Percentiles rank a stretch among this genome's conserved stretches.
These are phyloP conservation scores for Clivina fossor DNA, from an alignment of 2,888 invertebrate species.

Conservation along the genomic window DNA sequence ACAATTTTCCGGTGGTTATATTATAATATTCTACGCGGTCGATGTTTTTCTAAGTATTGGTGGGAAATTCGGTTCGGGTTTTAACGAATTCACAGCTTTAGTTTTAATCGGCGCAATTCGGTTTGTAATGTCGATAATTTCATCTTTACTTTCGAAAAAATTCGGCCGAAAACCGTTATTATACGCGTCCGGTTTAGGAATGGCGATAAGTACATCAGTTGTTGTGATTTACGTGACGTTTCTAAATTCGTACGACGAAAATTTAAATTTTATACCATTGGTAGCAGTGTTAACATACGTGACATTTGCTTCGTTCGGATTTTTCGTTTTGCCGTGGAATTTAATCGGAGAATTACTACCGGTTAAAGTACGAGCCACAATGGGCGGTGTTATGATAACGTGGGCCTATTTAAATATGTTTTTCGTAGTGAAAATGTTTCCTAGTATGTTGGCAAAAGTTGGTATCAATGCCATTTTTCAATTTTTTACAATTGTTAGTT, in stretches of 20 bases:
- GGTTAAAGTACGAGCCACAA: slow-evolving; percentile 56
- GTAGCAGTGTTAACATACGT: slow-evolving; percentile 57
- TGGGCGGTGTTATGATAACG: slow-evolving; percentile 57
- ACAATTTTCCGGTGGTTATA: slow-evolving; percentile 61
- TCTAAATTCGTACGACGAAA: slow-evolving; percentile 39
- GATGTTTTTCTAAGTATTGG: slow-evolving; percentile 56
- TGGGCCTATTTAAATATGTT: slow-evolving; percentile 61
- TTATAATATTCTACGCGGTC: slow-evolving; percentile 61
- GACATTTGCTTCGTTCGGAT: slow-evolving; percentile 57
- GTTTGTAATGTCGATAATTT: slow-evolving; percentile 57
- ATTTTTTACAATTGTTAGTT: slow-evolving; percentile 53
- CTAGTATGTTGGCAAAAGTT: slow-evolving; percentile 51
- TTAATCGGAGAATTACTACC: slow-evolving; percentile 59
- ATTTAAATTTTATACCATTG: slow-evolving; percentile 51
- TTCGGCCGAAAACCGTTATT: slow-evolving; percentile 57
- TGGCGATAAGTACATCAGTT: slow-evolving; percentile 45
- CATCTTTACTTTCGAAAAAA: slow-evolving; percentile 54
- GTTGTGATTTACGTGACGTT: slow-evolving; percentile 7
- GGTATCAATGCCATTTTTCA: slow-evolving; percentile 55
- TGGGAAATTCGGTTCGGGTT: slow-evolving; percentile 51
- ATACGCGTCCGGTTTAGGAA: slow-evolving; percentile 57
- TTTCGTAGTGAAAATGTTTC: slow-evolving; percentile 56
- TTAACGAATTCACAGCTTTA: slow-evolving; percentile 55
- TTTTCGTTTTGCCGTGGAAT: slow-evolving; percentile 62
- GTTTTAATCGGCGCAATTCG: slow-evolving; percentile 56